Evolutionary conservation across 53 echinoderm and acorn worm genomes (phyloP).

Genomic region (Arbacia lixula): DNA sequence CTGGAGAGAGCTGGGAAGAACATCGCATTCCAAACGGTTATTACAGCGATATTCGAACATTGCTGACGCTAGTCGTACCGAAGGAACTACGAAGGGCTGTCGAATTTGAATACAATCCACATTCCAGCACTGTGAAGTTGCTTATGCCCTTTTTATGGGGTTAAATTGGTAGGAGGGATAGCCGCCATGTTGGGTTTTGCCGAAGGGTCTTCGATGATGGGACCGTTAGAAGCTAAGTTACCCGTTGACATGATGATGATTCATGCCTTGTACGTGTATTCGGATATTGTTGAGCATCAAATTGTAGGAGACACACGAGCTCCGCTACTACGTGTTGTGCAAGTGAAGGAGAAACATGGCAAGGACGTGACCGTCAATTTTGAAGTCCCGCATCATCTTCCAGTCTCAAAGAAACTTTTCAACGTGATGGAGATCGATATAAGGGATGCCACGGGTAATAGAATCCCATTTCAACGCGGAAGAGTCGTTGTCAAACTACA

Average conservation of each 20-base stretch:
- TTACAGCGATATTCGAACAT: neutral
- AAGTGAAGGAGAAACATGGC: conserved; percentile 53
- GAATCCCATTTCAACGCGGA: conserved; percentile 73
- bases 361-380: conserved; percentile 46
- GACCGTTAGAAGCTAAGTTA: neutral
- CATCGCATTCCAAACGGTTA: neutral
- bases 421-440: conserved; percentile 62
- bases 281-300: conserved; percentile 60
- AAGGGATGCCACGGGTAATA: conserved; percentile 59
- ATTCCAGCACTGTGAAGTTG: neutral
- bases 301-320: conserved; percentile 56
- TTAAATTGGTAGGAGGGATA: conserved; percentile 14
- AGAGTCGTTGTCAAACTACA: conserved; percentile 73
- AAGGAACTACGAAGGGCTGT: neutral
- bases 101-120: neutral
- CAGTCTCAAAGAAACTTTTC: conserved; percentile 45
- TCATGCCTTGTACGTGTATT: conserved; percentile 56
- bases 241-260: conserved; percentile 29
- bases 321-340: conserved; percentile 66
- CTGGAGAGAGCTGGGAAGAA: neutral
- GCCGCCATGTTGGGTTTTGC: conserved; percentile 36
- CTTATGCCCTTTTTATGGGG: neutral
- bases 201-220: neutral
- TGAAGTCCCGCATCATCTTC: conserved; percentile 58
- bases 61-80: neutral